Evolutionary conservation across 2,113 vertebrate species (phyloP).

Genomic region (Pollachius pollachius): DNA sequence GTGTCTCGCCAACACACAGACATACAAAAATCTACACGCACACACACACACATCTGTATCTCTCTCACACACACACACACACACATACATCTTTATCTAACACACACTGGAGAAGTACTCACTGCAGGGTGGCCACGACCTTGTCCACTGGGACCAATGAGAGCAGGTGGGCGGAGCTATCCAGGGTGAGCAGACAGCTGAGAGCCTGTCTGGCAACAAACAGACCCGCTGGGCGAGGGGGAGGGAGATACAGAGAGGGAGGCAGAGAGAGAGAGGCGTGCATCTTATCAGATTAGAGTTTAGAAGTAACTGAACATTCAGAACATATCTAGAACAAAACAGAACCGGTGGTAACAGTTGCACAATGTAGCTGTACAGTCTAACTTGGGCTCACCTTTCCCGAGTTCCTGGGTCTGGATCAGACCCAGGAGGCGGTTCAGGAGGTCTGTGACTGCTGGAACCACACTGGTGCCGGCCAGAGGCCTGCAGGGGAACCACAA

Average conservation of each 20-base stretch:
- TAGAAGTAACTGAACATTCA: no score
- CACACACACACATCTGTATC: no score
- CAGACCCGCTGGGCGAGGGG: constrained; percentile 73
- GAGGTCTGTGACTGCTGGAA: constrained; percentile 67
- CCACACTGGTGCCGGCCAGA: constrained; percentile 69
- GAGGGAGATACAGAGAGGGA: background rate
- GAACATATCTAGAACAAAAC: no score
- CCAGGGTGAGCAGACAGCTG: constrained; percentile 86
- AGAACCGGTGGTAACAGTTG: no score
- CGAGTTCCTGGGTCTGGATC: constrained; percentile 70
- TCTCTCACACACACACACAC: no score
- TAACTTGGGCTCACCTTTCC: constrained; percentile 74
- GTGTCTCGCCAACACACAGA: no score
- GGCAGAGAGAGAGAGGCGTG: no score
- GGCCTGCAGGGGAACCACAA: constrained; percentile 71
- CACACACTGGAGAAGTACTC: constrained; percentile 36
- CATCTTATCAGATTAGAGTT: no score
- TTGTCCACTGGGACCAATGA: constrained; percentile 79
- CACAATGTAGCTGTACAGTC: no score
- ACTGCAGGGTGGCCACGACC: constrained; percentile 81
- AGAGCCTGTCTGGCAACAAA: constrained; percentile 90
- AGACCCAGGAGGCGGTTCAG: constrained; percentile 76
- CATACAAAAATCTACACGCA: no score
- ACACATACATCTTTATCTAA: no score
- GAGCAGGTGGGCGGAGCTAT: constrained; percentile 81